Evolutionary conservation across 1,140 invertebrate species (phyloP), one percentile per base, ranked within the genome.

Genomic region (Batillaria attramentaria): DNA sequence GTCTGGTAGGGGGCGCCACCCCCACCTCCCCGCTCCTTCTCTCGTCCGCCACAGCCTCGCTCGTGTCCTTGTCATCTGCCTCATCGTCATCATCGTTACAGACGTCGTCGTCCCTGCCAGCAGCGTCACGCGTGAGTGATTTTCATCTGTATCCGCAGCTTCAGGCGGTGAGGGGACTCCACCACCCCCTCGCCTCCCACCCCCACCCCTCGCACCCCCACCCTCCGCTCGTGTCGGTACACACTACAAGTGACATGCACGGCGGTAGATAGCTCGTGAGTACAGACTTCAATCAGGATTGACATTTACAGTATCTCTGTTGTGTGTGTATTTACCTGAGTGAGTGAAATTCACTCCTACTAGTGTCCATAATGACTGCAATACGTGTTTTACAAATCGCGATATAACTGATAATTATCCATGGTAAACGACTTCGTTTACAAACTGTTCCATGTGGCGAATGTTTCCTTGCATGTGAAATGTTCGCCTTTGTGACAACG

Each of bases 111-210:
- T 31, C 33, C 8, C n/a, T n/a, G 35, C 28, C 73, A 24, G 33
- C 73, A 57, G 8, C 41, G 57, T 33, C 54, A n/a, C 18, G 57
- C 37, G 1, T 75, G 54, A 75, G 57, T 31, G 73, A 75, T n/a
- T 75, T 75, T 28, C 73, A 75, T 39, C 28, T 75, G 73, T 75
- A 75, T 57, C 73, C 73, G 18, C 73, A 57, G 35, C 73, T 75
- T 10, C 73, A 75, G 54, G 57, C 54, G 2, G 37, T 39, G n/a
- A 62, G 73, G 54, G n/a, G 73, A 13, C 62, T 62, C 31, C 73
- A 75, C 57, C 57, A 62, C 54, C 4, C 18, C 24, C 57, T 31
- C 24, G 8, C 37, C 8, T 33, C 50, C 35, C 20, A 43, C 35
- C 72, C 54, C 28, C 73, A 41, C 37, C 54, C 54, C 16, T n/a